phyloP scores from a whole-genome alignment of 2,888 invertebrate genomes.

The Gastrophysa polygoni region DNA sequence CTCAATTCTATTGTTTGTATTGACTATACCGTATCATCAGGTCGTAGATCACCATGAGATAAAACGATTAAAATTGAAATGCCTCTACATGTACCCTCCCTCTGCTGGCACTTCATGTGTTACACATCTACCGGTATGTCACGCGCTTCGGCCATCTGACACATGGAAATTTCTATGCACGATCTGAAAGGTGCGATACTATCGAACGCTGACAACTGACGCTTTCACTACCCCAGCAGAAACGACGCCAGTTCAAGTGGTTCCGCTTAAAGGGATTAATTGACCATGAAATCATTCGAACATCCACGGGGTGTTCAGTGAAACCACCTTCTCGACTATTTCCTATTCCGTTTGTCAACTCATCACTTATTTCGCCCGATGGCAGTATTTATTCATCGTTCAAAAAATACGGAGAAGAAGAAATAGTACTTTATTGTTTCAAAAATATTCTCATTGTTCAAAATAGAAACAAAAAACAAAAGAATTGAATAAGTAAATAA shows the following conservation, averaged over 20 bases:
- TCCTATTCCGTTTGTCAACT: background rate
- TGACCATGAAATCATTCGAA: conserved; percentile 1
- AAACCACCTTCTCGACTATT: background rate
- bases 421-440: too few relatives aligned
- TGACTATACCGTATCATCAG: too few relatives aligned
- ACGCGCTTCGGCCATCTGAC: conserved; percentile 34
- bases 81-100: background rate
- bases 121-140: conserved; percentile 30
- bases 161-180: conserved; percentile 24
- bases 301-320: background rate
- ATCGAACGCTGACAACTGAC: conserved; percentile 16
- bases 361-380: too few relatives aligned
- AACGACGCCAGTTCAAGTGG: background rate
- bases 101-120: background rate
- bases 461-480: too few relatives aligned
- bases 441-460: too few relatives aligned
- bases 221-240: background rate
- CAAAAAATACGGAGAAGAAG: too few relatives aligned
- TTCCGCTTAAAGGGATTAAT: background rate
- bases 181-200: conserved; percentile 8
- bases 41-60: background rate
- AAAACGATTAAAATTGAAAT: background rate
- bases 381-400: too few relatives aligned
- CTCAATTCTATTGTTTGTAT: too few relatives aligned
- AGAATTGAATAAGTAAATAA: too few relatives aligned